A percentile compares a stretch with the other conserved stretches of the same genome.
Conservation (phyloP, 2,113 vertebrate genomes). For the Brachionichthys hirsutus region DNA sequence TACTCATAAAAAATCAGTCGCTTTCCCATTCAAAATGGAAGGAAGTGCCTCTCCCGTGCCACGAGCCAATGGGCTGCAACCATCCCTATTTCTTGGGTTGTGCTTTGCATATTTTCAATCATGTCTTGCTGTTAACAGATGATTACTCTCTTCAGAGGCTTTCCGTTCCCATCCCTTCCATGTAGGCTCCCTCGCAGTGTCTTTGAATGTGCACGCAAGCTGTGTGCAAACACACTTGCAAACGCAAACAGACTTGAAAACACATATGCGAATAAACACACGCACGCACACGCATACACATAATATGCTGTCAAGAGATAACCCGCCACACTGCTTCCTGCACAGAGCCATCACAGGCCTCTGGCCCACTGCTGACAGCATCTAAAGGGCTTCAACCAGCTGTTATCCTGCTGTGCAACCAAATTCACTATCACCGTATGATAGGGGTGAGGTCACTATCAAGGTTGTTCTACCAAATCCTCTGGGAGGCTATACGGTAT, state of each 20-base stretch:
- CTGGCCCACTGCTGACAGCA: slow-evolving; percentile 57
- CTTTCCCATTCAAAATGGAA: slow-evolving; percentile 62
- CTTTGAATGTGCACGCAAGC: slow-evolving; percentile 53
- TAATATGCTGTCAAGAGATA: slow-evolving; percentile 58
- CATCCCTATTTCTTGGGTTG: slow-evolving; percentile 66
- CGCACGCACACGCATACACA: slow-evolving; percentile 14
- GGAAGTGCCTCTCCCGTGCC: slow-evolving; percentile 64
- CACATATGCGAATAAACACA: neutral
- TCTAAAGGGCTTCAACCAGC: slow-evolving; percentile 63
- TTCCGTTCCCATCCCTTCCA: slow-evolving; percentile 63
- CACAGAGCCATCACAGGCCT: slow-evolving; percentile 52
- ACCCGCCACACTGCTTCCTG: slow-evolving; percentile 61
- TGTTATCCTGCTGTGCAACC: slow-evolving; percentile 55
- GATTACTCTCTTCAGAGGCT: slow-evolving; percentile 79
- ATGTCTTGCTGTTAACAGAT: slow-evolving; percentile 80
- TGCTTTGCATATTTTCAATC: slow-evolving; percentile 81
- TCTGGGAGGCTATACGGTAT: slow-evolving; percentile 29
- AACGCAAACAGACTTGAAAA: slow-evolving; percentile 38
- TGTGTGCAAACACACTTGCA: slow-evolving; percentile 24
- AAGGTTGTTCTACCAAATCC: slow-evolving; percentile 55
- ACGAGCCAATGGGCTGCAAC: slow-evolving; percentile 77
- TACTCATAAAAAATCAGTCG: slow-evolving; percentile 65
- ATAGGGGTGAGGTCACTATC: slow-evolving; percentile 64
- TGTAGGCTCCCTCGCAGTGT: slow-evolving; percentile 56
- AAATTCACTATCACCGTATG: slow-evolving; percentile 54